These are phyloP conservation scores for Coenonympha arcania DNA, from an alignment of 2,888 invertebrate genomes.

Conservation along the genomic window DNA sequence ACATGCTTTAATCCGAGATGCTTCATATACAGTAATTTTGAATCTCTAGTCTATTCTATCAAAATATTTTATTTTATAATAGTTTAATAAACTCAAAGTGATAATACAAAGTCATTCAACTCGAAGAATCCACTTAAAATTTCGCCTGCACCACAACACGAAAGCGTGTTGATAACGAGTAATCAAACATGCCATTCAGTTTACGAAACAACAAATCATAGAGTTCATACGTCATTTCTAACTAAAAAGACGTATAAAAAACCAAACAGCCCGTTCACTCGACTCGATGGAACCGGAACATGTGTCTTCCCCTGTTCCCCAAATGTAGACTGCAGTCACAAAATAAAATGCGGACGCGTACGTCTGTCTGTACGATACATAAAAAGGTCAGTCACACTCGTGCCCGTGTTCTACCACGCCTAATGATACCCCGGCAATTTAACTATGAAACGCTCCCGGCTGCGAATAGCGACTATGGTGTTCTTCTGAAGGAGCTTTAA, in stretches of 20 bases:
- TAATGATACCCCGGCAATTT: constrained; percentile 15
- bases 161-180: not conserved
- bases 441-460: constrained; percentile 8
- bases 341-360: constrained; percentile 62
- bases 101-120: not conserved
- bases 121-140: not conserved
- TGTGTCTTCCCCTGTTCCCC: constrained; percentile 40
- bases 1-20: not conserved
- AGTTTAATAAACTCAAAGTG: not conserved
- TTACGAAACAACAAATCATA: not conserved
- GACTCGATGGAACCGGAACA: constrained; percentile 36
- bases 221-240: not conserved
- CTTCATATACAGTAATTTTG: not conserved
- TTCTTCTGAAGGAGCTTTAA: constrained; percentile 9
- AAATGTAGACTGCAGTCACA: constrained; percentile 42
- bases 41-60: not conserved
- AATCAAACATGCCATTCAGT: constrained; percentile 3
- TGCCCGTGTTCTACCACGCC: constrained; percentile 39
- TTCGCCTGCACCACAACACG: not conserved
- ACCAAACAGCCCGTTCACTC: constrained; percentile 42
- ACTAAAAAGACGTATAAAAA: constrained; percentile 36
- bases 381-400: constrained; percentile 54
- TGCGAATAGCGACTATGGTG: constrained; percentile 1
- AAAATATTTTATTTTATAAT: not conserved
- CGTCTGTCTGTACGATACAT: constrained; percentile 57